These are phyloP conservation scores for Ivindomyrus marchei DNA, from an alignment of 2,113 vertebrate species.

Conservation along the genomic window DNA sequence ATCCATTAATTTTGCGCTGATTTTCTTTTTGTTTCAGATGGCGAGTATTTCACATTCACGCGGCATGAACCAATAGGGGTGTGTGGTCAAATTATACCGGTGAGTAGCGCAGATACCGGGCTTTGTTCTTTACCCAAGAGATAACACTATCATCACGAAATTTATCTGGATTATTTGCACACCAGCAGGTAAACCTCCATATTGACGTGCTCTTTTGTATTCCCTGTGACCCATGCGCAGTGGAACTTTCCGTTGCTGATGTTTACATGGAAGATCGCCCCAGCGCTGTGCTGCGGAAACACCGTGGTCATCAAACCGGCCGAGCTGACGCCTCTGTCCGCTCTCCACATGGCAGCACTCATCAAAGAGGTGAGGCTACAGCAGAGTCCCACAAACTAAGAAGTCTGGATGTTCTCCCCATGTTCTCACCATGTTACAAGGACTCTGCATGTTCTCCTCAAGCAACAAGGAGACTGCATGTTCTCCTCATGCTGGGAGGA, in stretches of 20 bases:
- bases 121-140: not conserved
- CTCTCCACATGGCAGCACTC: conserved; percentile 76
- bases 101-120: conserved; percentile 52
- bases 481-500: not conserved
- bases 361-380: conserved; percentile 72
- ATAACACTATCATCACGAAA: not conserved
- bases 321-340: conserved; percentile 78
- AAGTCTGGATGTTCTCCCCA: not conserved
- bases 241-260: conserved; percentile 85
- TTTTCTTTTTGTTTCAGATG: conserved; percentile 56
- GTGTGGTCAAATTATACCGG: conserved; percentile 82
- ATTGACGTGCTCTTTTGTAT: not conserved
- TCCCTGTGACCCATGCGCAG: conserved; percentile 39
- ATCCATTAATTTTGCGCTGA: not conserved
- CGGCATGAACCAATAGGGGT: conserved; percentile 80
- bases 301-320: conserved; percentile 79
- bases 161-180: not conserved
- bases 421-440: not conserved
- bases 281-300: conserved; percentile 79
- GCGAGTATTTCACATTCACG: conserved; percentile 77
- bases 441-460: not conserved
- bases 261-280: conserved; percentile 78
- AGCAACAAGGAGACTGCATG: not conserved
- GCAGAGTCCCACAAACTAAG: not conserved
- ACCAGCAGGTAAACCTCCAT: not conserved